Evolutionary conservation across 2,797 vertebrate genomes (phyloP).

Genomic region (Otolemur crassicaudatus): DNA sequence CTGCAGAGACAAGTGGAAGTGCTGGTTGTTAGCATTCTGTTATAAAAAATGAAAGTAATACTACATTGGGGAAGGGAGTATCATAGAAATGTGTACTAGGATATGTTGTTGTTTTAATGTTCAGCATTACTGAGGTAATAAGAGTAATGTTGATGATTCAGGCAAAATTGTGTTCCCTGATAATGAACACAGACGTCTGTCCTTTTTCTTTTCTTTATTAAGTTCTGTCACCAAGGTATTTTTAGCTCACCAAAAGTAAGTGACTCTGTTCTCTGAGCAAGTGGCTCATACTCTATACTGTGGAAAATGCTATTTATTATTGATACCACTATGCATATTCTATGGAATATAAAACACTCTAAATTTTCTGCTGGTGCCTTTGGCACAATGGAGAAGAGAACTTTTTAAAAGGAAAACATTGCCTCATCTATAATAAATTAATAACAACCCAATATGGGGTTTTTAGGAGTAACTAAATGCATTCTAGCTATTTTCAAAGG

Average conservation of each 20-base stretch:
- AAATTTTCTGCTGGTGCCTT: constrained; percentile 75
- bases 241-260: constrained; percentile 76
- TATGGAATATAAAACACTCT: constrained; percentile 81
- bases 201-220: constrained; percentile 45
- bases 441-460: constrained; percentile 74
- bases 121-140: neutral
- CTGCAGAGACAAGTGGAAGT: neutral
- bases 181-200: constrained; percentile 34
- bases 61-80: neutral
- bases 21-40: neutral
- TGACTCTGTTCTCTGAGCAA: constrained; percentile 58
- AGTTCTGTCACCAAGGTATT: constrained; percentile 79
- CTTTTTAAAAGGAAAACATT: constrained; percentile 80
- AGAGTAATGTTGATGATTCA: neutral
- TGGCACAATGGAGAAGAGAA: constrained; percentile 76
- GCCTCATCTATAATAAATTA: constrained; percentile 81
- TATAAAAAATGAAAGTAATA: neutral
- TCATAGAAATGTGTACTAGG: neutral
- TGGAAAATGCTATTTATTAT: constrained; percentile 86
- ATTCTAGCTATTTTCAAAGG: constrained; percentile 59
- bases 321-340: constrained; percentile 85
- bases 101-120: neutral
- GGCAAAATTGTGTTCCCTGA: neutral
- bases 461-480: constrained; percentile 77
- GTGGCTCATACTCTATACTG: constrained; percentile 73